Percentiles rank a stretch among this genome's conserved stretches.
Conservation (phyloP, 2,113 vertebrate species). For the Ceratotherium simum region DNA sequence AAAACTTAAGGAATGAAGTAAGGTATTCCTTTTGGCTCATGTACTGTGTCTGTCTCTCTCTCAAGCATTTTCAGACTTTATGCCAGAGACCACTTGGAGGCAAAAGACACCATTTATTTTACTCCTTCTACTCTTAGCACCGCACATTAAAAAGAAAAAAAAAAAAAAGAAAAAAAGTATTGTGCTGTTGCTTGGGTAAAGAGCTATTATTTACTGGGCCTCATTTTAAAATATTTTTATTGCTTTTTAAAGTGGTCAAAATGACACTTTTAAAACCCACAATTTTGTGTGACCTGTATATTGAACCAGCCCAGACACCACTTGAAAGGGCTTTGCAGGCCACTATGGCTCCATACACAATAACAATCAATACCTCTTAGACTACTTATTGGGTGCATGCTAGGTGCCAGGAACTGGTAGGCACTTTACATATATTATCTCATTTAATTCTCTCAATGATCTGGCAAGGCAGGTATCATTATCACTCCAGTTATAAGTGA, state of each 20-base stretch:
- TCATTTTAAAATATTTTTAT: slow-evolving; percentile 73
- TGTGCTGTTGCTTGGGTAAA: slow-evolving; percentile 37
- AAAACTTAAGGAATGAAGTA: slow-evolving; percentile 54
- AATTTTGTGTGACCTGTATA: slow-evolving; percentile 73
- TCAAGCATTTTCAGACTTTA: neutral
- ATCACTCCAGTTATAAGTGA: slow-evolving; percentile 36
- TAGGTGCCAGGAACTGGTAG: slow-evolving; percentile 43
- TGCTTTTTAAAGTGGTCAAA: slow-evolving; percentile 74
- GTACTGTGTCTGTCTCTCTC: slow-evolving; percentile 1
- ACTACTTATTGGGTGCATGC: slow-evolving; percentile 37
- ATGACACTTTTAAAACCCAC: slow-evolving; percentile 77
- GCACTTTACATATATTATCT: slow-evolving; percentile 63
- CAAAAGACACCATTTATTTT: slow-evolving; percentile 61
- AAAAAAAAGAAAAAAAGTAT: neutral
- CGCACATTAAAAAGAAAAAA: neutral
- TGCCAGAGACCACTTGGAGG: slow-evolving; percentile 52
- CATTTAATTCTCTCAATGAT: slow-evolving; percentile 65
- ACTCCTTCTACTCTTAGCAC: slow-evolving; percentile 18
- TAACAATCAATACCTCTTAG: slow-evolving; percentile 78
- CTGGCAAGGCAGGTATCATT: neutral
- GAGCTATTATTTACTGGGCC: slow-evolving; percentile 73
- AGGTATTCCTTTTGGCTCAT: slow-evolving; percentile 38
- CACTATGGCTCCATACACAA: slow-evolving; percentile 57
- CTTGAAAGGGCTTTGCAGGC: slow-evolving; percentile 67
- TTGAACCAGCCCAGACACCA: slow-evolving; percentile 66